A percentile compares a stretch with the other conserved stretches of the same genome.
Evolutionary conservation across 2,113 vertebrate genomes (phyloP).

Genomic region (Chloebia gouldiae): DNA sequence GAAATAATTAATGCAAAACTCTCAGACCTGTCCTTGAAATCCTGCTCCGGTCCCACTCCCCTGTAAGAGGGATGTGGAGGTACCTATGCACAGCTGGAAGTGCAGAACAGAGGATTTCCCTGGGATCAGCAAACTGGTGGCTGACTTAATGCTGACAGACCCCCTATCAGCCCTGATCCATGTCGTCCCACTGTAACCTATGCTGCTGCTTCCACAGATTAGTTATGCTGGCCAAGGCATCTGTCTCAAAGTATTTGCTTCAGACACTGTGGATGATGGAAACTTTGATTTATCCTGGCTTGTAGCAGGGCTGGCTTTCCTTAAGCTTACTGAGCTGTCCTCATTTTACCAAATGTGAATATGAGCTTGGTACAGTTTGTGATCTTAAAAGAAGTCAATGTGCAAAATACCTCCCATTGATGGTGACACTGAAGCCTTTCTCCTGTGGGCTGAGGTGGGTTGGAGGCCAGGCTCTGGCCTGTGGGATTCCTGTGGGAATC

Average conservation of each 20-base stretch:
- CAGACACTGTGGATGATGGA: not conserved
- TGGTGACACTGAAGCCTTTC: not conserved
- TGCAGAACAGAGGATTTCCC: not conserved
- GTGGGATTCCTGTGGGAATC: not conserved
- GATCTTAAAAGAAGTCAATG: not conserved
- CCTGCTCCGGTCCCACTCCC: not conserved
- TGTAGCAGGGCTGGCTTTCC: not conserved
- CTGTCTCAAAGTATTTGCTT: not conserved
- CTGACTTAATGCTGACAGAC: not conserved
- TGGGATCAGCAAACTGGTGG: not conserved
- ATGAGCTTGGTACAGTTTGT: not conserved
- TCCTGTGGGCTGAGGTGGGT: not conserved
- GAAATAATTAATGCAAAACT: not conserved
- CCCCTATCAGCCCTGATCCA: not conserved
- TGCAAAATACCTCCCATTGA: not conserved
- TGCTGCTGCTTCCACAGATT: not conserved
- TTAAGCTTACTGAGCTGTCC: not conserved
- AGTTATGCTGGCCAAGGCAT: not conserved
- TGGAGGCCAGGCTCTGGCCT: not conserved
- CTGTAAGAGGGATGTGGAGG: not conserved
- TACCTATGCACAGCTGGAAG: not conserved
- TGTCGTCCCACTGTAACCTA: not conserved
- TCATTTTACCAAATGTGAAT: not conserved
- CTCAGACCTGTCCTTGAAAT: not conserved
- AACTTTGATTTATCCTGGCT: not conserved